Evolutionary conservation across 2,113 vertebrate species (phyloP).

Genomic region (Epinephelus fuscoguttatus): DNA sequence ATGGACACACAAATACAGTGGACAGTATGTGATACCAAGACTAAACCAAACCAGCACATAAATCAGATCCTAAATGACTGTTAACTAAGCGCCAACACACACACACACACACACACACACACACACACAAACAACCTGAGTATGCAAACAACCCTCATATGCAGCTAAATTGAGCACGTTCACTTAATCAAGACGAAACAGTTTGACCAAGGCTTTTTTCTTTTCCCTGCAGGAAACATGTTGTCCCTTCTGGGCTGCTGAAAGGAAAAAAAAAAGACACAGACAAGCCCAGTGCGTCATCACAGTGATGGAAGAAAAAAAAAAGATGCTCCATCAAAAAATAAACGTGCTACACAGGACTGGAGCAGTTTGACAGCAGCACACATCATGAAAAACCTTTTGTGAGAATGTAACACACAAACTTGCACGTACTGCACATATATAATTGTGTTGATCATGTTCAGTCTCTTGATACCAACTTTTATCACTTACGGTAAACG

Average conservation of each 20-base stretch:
- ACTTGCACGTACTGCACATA: slow-evolving; percentile 35
- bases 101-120: background rate
- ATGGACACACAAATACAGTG: background rate
- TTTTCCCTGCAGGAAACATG: slow-evolving; percentile 60
- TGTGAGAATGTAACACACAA: slow-evolving; percentile 14
- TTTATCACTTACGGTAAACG: background rate
- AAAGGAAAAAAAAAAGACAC: slow-evolving; percentile 48
- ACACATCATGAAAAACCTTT: slow-evolving; percentile 34
- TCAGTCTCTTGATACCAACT: background rate
- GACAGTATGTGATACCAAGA: slow-evolving; percentile 6
- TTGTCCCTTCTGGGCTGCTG: slow-evolving; percentile 60
- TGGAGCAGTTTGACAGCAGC: slow-evolving; percentile 43
- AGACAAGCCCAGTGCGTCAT: slow-evolving; percentile 54
- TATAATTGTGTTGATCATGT: slow-evolving; percentile 18
- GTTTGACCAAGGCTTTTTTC: slow-evolving; percentile 38
- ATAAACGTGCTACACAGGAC: slow-evolving; percentile 35
- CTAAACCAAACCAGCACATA: slow-evolving; percentile 31
- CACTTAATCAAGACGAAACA: slow-evolving; percentile 60
- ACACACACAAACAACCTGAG: slow-evolving; percentile 15
- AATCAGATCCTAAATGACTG: slow-evolving; percentile 47
- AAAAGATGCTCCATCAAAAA: slow-evolving; percentile 57
- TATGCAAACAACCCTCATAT: slow-evolving; percentile 37
- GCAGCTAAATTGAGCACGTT: slow-evolving; percentile 39
- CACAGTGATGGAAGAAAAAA: slow-evolving; percentile 33
- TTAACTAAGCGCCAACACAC: slow-evolving; percentile 38